Evolutionary conservation across 2,888 invertebrate species (phyloP).

Genomic region (Myopa tessellatipennis): DNA sequence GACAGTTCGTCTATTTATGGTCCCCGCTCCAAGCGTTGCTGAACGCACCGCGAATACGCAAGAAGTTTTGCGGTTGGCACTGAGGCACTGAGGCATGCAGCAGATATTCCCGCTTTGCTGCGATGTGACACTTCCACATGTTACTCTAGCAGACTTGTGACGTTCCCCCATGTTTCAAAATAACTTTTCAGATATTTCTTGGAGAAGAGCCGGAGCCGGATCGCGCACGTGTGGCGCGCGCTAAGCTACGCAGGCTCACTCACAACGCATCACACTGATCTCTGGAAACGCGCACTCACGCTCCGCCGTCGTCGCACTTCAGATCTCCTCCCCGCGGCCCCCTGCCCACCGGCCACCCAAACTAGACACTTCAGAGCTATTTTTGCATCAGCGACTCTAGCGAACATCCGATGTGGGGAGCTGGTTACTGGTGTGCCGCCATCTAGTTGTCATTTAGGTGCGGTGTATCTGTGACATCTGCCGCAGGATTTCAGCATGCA

Average conservation of each 20-base stretch:
- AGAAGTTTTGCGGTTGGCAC: background rate
- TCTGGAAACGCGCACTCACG: background rate
- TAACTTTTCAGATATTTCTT: conserved; percentile 13
- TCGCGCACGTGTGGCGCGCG: background rate
- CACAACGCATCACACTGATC: background rate
- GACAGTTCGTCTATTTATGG: conserved; percentile 9
- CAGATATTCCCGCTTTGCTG: conserved; percentile 14
- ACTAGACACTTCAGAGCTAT: background rate
- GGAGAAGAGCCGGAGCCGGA: background rate
- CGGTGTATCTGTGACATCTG: background rate
- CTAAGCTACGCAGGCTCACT: background rate
- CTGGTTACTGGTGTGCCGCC: background rate
- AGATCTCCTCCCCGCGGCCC: background rate
- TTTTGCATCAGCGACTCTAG: background rate
- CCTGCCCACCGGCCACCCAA: background rate
- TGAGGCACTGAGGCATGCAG: background rate
- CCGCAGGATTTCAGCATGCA: background rate
- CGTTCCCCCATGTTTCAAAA: conserved; percentile 31
- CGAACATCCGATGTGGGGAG: background rate
- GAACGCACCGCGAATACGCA: background rate
- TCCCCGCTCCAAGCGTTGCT: background rate
- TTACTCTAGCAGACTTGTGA: background rate
- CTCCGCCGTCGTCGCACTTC: background rate
- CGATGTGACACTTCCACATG: background rate
- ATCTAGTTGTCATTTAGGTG: background rate